Conservation (phyloP, 2,113 vertebrate genomes). For the Spea bombifrons region DNA sequence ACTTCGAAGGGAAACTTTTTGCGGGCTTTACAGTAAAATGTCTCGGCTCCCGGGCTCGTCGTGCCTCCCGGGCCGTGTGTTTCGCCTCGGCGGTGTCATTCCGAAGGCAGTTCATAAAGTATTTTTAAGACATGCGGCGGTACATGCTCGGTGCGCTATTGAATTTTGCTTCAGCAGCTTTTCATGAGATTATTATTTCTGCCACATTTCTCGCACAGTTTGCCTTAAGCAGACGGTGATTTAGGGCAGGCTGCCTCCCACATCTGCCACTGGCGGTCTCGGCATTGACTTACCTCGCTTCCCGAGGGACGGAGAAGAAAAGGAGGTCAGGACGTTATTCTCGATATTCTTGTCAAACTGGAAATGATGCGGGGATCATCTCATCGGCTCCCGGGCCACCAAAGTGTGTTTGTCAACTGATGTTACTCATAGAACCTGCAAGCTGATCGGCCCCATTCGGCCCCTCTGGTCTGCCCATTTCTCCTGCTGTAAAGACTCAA, state of each 20-base stretch:
- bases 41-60: background rate
- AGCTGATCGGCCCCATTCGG: too few relatives aligned
- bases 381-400: too few relatives aligned
- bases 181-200: slow-evolving; percentile 40
- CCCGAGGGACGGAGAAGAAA: slow-evolving; percentile 20
- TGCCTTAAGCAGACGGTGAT: slow-evolving; percentile 39
- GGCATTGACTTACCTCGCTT: slow-evolving; percentile 19
- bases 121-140: slow-evolving; percentile 38
- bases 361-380: background rate
- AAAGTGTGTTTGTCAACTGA: too few relatives aligned
- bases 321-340: slow-evolving; percentile 32
- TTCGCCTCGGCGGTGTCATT: slow-evolving; percentile 18
- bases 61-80: background rate
- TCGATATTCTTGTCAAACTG: slow-evolving; percentile 13
- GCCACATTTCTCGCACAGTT: slow-evolving; percentile 40
- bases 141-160: slow-evolving; percentile 31
- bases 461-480: too few relatives aligned
- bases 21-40: background rate
- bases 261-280: slow-evolving; percentile 32
- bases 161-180: slow-evolving; percentile 43
- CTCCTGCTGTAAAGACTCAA: too few relatives aligned
- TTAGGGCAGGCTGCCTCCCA: slow-evolving; percentile 42
- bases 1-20: background rate
- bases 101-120: slow-evolving; percentile 35
- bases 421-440: too few relatives aligned